A percentile compares a stretch with the other conserved stretches of the same genome.
These are phyloP conservation scores for Rhineura floridana DNA, from an alignment of 2,113 vertebrate species.

Conservation along the genomic window DNA sequence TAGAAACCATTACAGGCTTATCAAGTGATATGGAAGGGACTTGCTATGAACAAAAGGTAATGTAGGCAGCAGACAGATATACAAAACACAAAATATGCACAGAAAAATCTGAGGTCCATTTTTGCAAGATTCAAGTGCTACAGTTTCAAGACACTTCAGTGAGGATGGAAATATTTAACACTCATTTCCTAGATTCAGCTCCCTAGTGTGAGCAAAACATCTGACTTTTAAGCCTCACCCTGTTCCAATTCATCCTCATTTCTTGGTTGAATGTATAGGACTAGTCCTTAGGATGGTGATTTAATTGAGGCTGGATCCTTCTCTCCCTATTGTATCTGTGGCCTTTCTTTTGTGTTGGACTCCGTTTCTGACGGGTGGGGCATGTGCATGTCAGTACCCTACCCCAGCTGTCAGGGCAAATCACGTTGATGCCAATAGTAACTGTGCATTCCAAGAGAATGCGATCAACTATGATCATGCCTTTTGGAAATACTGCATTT, in stretches of 20 bases:
- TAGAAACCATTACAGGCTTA: background rate
- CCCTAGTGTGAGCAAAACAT: background rate
- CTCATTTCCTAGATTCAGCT: background rate
- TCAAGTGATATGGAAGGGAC: fast-evolving
- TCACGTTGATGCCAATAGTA: background rate
- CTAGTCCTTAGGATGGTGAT: background rate
- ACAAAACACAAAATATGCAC: background rate
- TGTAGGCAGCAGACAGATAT: background rate
- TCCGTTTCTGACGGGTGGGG: too few relatives aligned
- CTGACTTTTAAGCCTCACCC: background rate
- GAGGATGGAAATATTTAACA: background rate
- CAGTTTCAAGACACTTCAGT: background rate
- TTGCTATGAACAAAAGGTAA: fast-evolving
- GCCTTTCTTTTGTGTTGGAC: background rate
- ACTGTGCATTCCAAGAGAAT: background rate
- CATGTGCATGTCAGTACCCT: too few relatives aligned
- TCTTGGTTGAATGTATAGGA: background rate
- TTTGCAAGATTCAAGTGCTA: background rate
- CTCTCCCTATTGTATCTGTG: background rate
- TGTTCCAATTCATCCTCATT: background rate
- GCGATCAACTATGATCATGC: too few relatives aligned
- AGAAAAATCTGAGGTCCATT: background rate
- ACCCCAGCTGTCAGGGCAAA: background rate
- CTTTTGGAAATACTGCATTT: too few relatives aligned
- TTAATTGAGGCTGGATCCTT: background rate